Evolutionary conservation across 2,888 invertebrate species (phyloP), one percentile per base, ranked within the genome.

Genomic region (Carabus problematicus): DNA sequence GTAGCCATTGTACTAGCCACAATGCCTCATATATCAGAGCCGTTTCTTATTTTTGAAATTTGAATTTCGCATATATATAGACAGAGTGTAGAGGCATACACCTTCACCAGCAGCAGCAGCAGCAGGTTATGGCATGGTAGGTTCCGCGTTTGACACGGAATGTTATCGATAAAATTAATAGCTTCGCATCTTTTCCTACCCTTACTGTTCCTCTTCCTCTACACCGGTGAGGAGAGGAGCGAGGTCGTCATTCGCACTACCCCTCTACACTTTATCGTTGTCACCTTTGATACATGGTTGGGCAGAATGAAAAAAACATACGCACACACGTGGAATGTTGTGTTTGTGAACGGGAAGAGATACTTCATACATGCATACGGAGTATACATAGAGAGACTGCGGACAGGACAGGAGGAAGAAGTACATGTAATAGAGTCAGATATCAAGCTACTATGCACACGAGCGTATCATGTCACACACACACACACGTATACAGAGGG

Each of bases 91-190:
- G 29, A 29, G 29, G n/a, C n/a, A n/a, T n/a, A n/a, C n/a, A n/a
- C n/a, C n/a, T n/a, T n/a, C 29, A 6, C 3, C 29, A 29, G 3
- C 29, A 29, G 29, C 29, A 29, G 29, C 29, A 29, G 29, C 29
- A 29, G 29, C 29, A 29, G 29, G 29, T 29, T 29, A 29, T 29
- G 19, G 52, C 47, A 47, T 14, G 19, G 52, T 8, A 14, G 12
- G 45, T 14, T 18, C 54, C 40, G 58, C 54, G 59, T 68, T 71
- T 72, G 72, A 72, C 74, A 73, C 70, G 72, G 71, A 72, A 73
- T 74, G 76, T 77, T 78, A 78, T 78, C 77, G 75, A 75, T 76
- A 76, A 76, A 77, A 78, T 77, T 76, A 78, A 78, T 78, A 77
- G 77, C 75, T 70, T 71, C 72, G 73, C 74, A 74, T 74, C 75